These are phyloP conservation scores for Columba guinea DNA, from an alignment of 2,797 vertebrate species.

Conservation along the genomic window DNA sequence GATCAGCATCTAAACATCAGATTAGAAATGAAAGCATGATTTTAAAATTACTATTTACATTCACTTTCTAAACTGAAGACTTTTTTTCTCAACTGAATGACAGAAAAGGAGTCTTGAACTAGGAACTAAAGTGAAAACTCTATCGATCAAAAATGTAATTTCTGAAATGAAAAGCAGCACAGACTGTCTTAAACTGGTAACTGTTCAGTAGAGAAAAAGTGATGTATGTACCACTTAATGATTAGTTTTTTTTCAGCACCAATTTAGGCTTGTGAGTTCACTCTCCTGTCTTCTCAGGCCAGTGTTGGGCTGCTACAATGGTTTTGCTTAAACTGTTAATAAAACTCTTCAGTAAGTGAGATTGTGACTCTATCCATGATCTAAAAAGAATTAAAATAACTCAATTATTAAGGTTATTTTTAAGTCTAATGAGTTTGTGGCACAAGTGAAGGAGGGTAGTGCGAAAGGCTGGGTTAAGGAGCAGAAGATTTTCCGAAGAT, in stretches of 20 bases:
- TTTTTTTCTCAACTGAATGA: neutral
- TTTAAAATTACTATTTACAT: neutral
- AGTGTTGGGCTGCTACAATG: neutral
- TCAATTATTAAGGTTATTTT: neutral
- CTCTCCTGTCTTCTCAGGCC: neutral
- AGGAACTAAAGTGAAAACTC: neutral
- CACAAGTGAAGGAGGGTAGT: neutral
- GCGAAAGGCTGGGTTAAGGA: neutral
- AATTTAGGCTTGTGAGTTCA: neutral
- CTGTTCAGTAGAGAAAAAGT: neutral
- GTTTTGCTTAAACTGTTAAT: neutral
- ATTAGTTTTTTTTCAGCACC: neutral
- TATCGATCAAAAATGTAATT: neutral
- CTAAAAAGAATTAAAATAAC: neutral
- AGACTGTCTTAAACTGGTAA: neutral
- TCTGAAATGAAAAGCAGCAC: neutral
- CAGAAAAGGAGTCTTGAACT: neutral
- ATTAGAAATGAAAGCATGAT: neutral
- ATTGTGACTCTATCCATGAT: neutral
- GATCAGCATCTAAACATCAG: neutral
- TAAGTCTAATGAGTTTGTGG: neutral
- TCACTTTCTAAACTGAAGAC: neutral
- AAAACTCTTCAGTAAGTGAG: neutral
- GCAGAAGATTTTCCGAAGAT: neutral
- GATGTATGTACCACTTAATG: rapidly evolving